phyloP scores from a whole-genome alignment of 2,113 vertebrate genomes.

The Aptenodytes patagonicus region DNA sequence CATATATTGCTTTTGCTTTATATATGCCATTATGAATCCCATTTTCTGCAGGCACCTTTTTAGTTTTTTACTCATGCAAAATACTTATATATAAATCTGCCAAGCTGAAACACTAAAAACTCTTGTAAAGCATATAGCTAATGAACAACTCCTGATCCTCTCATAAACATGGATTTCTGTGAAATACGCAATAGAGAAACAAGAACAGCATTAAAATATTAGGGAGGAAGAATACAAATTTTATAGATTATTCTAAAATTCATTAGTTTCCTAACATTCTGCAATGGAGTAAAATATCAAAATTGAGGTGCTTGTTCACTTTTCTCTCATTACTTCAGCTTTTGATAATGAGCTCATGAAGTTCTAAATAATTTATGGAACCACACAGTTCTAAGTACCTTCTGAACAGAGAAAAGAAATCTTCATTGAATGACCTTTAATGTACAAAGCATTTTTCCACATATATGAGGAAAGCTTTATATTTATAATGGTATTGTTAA shows the following conservation, averaged over 20 bases:
- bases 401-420: not conserved
- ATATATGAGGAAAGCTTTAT: not conserved
- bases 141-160: not conserved
- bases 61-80: not conserved
- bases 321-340: not conserved
- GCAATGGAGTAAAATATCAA: not conserved
- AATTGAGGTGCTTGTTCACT: not conserved
- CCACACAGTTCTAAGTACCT: not conserved
- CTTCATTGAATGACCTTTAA: not conserved
- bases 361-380: not conserved
- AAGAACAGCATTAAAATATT: not conserved
- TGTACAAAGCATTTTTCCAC: not conserved
- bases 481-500: not conserved
- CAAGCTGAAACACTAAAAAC: not conserved
- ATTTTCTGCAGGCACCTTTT: not conserved
- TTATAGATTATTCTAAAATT: not conserved
- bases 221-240: not conserved
- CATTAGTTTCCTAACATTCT: not conserved
- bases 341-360: not conserved
- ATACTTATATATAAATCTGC: not conserved
- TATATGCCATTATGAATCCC: not conserved
- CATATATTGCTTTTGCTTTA: not conserved
- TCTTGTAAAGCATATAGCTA: not conserved
- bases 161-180: not conserved
- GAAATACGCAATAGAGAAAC: not conserved